Percentiles rank a stretch among this genome's conserved stretches.
phyloP scores from a whole-genome alignment of 2,797 vertebrate genomes.

The Salarias fasciatus region DNA sequence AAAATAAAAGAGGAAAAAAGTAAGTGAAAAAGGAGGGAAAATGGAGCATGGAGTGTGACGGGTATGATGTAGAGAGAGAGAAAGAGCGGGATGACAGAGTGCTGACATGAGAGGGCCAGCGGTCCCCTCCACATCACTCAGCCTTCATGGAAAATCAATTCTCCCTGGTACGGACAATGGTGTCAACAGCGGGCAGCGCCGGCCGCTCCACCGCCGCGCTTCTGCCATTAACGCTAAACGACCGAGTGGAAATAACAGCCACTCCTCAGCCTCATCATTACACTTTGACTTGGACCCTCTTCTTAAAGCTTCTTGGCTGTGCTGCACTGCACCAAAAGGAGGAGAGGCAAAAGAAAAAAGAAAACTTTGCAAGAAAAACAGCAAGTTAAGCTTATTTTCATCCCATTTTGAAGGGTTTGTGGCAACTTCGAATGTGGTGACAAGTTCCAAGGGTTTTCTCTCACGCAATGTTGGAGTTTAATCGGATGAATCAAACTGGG shows the following conservation, averaged over 20 bases:
- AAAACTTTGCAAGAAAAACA: background rate
- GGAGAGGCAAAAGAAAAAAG: no score
- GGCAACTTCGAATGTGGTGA: background rate
- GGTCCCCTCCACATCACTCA: constrained; percentile 70
- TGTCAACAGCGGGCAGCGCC: constrained; percentile 59
- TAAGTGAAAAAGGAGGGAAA: background rate
- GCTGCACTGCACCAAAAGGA: constrained; percentile 3
- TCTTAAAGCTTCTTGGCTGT: constrained; percentile 28
- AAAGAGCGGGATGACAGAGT: constrained; percentile 59
- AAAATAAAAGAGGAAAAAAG: background rate
- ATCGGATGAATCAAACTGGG: no score
- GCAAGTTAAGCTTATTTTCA: background rate
- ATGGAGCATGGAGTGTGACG: constrained; percentile 21
- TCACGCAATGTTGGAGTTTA: background rate
- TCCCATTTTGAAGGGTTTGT: background rate
- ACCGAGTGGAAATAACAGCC: constrained; percentile 43
- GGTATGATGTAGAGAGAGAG: constrained; percentile 24
- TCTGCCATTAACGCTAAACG: constrained; percentile 56
- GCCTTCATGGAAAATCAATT: constrained; percentile 77
- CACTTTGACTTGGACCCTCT: constrained; percentile 47
- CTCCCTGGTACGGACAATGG: constrained; percentile 57
- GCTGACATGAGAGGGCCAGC: constrained; percentile 70
- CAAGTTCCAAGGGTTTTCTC: constrained; percentile 3
- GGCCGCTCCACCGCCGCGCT: constrained; percentile 50
- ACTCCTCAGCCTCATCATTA: constrained; percentile 54